Percentiles rank a stretch among this genome's conserved stretches.
Conservation (phyloP, 2,888 invertebrate genomes). For the Lordiphosa fenestrarum region DNA sequence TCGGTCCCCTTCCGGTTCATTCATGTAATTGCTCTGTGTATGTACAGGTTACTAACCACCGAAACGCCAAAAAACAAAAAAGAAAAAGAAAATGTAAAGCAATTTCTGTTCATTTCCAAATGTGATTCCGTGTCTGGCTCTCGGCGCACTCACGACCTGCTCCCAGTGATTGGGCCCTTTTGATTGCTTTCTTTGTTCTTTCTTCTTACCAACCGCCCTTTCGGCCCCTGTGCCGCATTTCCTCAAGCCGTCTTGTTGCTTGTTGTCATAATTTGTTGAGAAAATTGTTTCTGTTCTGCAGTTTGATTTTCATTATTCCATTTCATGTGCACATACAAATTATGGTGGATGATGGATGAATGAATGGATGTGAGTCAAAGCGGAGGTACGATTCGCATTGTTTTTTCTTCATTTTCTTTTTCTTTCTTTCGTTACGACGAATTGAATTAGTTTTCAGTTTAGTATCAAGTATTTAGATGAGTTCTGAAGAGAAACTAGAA, state of each 20-base stretch:
- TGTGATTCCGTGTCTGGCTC: constrained; percentile 6
- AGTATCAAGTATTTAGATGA: too few relatives aligned
- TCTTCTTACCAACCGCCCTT: constrained; percentile 1
- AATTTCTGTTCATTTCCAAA: constrained; percentile 9
- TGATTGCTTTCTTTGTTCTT: constrained; percentile 13
- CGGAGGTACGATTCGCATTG: neutral
- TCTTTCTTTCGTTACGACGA: too few relatives aligned
- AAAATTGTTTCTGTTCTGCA: constrained; percentile 13
- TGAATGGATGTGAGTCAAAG: neutral
- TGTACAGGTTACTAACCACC: too few relatives aligned
- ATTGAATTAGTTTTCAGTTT: too few relatives aligned
- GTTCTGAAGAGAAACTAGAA: too few relatives aligned
- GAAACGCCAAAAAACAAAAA: neutral
- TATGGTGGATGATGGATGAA: neutral
- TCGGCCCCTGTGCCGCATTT: neutral
- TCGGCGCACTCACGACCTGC: constrained; percentile 9
- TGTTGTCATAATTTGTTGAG: constrained; percentile 11
- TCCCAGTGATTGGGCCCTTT: constrained; percentile 4
- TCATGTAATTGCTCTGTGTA: constrained; percentile 8
- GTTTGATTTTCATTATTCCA: constrained; percentile 10
- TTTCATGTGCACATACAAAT: neutral
- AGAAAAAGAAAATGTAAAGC: constrained; percentile 6
- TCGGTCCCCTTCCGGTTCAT: constrained; percentile 5
- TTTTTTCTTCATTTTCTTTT: too few relatives aligned
- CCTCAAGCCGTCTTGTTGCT: neutral